Conservation (phyloP, 64 coral and sea anemone genomes). For the Anthopleura sola region DNA sequence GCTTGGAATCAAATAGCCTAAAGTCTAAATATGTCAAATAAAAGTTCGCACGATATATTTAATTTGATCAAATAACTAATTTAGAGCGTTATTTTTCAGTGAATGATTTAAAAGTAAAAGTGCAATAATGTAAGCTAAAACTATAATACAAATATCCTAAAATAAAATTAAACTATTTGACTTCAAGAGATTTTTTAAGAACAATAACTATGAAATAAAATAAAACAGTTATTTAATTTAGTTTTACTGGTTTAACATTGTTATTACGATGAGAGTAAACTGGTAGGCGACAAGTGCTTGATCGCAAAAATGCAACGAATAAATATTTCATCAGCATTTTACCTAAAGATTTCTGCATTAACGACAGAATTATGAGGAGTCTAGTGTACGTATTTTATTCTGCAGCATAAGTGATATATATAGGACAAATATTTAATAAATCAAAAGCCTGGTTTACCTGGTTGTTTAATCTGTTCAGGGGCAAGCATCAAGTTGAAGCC, state of each 20-base stretch:
- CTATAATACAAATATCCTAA: not conserved
- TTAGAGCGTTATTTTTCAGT: too few relatives aligned
- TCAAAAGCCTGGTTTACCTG: not conserved
- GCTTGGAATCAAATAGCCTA: too few relatives aligned
- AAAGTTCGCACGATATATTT: too few relatives aligned
- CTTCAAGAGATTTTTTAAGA: not conserved
- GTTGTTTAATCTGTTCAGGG: not conserved
- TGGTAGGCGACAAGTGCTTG: not conserved
- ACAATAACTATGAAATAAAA: not conserved
- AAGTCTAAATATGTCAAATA: too few relatives aligned
- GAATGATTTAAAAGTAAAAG: not conserved
- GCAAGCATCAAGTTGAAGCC: constrained; percentile 71
- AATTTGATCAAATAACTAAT: too few relatives aligned
- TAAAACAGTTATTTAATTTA: not conserved
- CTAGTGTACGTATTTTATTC: not conserved
- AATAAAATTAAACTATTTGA: not conserved
- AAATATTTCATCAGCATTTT: constrained; percentile 8
- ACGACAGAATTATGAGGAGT: not conserved
- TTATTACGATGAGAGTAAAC: not conserved
- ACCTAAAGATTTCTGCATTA: not conserved
- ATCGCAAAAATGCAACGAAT: not conserved
- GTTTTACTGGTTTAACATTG: not conserved
- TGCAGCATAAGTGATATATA: not conserved
- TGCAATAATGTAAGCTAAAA: not conserved
- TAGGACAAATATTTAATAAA: not conserved